Evolutionary conservation across 2,888 invertebrate genomes (phyloP), one percentile per base, ranked within the genome.

Genomic region (Vesta saturnalis): DNA sequence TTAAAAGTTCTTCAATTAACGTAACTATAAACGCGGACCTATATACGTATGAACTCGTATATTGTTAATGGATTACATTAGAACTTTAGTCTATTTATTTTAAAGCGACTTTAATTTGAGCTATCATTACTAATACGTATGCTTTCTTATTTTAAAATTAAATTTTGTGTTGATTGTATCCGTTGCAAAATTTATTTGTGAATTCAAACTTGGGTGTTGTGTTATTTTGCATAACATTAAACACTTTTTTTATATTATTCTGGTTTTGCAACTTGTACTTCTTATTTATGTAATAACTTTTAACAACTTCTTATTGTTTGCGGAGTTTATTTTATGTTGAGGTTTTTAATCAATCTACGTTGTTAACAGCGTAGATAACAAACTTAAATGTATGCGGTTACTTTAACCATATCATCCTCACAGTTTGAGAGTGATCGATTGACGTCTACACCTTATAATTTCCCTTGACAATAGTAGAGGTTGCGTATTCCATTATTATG

Each of bases 141-240:
- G n/a, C 39, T 39, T 39, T n/a, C 39, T 39, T 39, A 39, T 39
- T 39, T 39, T 39, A n/a, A 39, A 39, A 39, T 39, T 39, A 39
- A 39, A 39, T 39, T 39, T 39, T 39, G 39, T 39, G 39, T 39
- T 39, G n/a, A 39, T 39, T n/a, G 39, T 39, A 39, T 39, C 39
- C 39, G 39, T 8, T 39, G 8, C n/a, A 39, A 39, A 39, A 39
- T 39, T 39, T 39, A 39, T 39, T 39, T n/a, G 39, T 39, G n/a
- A 39, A 39, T n/a, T 39, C 39, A 39, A 30, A 39, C 8, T n/a
- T 39, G 8, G 39, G 12, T n/a, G 39, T 39, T n/a, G 39, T 39
- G 39, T 39, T 39, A 39, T 39, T 39, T n/a, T 39, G 39, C 39
- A 39, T 39, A 39, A n/a, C 39, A 39, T 39, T n/a, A 39, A 39